These are phyloP conservation scores for Anneissia japonica DNA, from an alignment of 35 echinoderm and acorn worm species.

Conservation along the genomic window DNA sequence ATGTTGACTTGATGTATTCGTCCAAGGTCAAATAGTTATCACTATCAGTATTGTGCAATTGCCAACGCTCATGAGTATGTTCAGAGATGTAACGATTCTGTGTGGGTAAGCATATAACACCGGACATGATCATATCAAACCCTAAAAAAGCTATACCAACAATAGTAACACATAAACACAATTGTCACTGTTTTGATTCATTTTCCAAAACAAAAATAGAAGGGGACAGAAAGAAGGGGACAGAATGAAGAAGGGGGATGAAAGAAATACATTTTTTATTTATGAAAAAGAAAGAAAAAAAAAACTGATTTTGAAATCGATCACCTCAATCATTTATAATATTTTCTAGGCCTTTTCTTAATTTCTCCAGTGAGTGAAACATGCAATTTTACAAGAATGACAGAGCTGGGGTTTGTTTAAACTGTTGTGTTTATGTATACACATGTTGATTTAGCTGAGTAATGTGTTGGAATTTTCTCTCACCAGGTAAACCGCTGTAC, in stretches of 20 bases:
- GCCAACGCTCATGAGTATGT: constrained; percentile 37
- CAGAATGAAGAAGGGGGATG: too few species aligned
- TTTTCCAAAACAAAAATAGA: background rate
- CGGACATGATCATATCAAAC: background rate
- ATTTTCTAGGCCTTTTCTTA: too few species aligned
- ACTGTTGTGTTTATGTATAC: background rate
- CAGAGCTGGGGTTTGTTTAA: too few species aligned
- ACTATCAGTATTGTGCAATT: constrained; percentile 35
- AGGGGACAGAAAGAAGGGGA: too few species aligned
- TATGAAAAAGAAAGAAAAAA: too few species aligned
- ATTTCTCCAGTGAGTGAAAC: too few species aligned
- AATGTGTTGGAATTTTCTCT: background rate
- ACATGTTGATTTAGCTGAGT: background rate
- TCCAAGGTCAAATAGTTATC: constrained; percentile 38
- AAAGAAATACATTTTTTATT: too few species aligned
- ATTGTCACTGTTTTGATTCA: too few species aligned
- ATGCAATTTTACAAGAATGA: too few species aligned
- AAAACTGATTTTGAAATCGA: too few species aligned
- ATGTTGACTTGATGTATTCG: constrained; percentile 49
- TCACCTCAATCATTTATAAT: too few species aligned
- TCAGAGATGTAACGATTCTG: constrained; percentile 49
- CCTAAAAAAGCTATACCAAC: background rate
- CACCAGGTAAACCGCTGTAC: constrained; percentile 86
- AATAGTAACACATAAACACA: background rate
- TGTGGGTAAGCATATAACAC: background rate